Conservation (phyloP, 2,888 invertebrate genomes). For the Spilosoma lubricipeda region DNA sequence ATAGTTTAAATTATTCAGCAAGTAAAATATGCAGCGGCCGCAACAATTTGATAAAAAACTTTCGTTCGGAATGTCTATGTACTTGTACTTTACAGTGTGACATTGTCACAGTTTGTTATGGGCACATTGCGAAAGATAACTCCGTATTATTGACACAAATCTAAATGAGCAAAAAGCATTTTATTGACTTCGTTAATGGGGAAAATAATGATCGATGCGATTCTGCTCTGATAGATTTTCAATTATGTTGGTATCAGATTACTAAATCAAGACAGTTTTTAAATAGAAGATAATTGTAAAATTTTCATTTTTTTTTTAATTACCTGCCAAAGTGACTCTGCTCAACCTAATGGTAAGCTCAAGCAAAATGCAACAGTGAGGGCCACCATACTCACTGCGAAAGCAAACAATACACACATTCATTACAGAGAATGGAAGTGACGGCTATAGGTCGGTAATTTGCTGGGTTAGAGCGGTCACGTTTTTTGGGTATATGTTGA, state of each 20-base stretch:
- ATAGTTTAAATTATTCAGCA: conserved; percentile 64
- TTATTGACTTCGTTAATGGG: conserved; percentile 32
- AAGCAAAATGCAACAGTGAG: too few species aligned
- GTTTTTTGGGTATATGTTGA: too few species aligned
- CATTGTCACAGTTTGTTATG: conserved; percentile 63
- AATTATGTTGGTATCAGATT: background rate
- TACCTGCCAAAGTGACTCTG: too few species aligned
- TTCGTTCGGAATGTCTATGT: conserved; percentile 57
- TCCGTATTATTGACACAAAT: conserved; percentile 61
- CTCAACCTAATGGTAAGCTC: too few species aligned
- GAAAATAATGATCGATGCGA: conserved; percentile 24
- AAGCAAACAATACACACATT: too few species aligned
- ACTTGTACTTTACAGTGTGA: conserved; percentile 55
- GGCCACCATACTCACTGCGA: too few species aligned
- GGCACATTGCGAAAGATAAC: conserved; percentile 60
- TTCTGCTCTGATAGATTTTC: background rate
- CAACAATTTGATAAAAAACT: conserved; percentile 70
- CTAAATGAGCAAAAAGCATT: conserved; percentile 53
- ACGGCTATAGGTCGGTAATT: too few species aligned
- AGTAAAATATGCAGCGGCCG: conserved; percentile 62
- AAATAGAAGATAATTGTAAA: too few species aligned
- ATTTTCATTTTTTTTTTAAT: too few species aligned
- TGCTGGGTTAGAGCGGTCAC: too few species aligned
- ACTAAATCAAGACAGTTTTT: background rate
- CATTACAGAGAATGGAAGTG: too few species aligned